phyloP scores from a whole-genome alignment of 2,888 invertebrate genomes.

The Campoletis raptor region DNA sequence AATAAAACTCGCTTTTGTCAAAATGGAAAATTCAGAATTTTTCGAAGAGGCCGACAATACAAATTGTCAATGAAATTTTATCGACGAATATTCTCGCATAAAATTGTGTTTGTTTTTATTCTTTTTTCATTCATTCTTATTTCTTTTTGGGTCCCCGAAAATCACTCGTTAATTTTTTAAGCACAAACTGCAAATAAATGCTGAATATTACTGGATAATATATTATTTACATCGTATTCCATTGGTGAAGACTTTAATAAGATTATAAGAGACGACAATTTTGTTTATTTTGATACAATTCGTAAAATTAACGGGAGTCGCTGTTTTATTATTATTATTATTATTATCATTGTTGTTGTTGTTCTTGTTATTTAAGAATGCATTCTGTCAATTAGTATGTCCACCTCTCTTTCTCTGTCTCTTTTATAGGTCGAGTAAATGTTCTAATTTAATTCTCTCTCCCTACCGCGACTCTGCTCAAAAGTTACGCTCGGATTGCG shows the following conservation, averaged over 20 bases:
- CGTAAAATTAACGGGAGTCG: not conserved
- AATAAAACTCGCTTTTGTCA: not conserved
- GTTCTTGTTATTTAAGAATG: not conserved
- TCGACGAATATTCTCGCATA: not conserved
- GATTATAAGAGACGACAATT: not conserved
- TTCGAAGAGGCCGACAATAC: not conserved
- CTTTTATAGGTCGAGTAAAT: constrained; percentile 38
- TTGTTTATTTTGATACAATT: not conserved
- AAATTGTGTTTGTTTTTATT: not conserved
- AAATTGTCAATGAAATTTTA: not conserved
- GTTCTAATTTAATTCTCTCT: constrained; percentile 60
- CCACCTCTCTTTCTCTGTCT: constrained; percentile 2
- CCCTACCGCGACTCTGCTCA: not conserved
- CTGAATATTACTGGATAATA: too few relatives aligned
- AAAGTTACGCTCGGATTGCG: not conserved
- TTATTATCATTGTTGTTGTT: too few relatives aligned
- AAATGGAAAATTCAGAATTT: not conserved
- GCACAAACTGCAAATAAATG: not conserved
- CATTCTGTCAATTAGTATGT: constrained; percentile 46
- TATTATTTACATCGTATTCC: not conserved
- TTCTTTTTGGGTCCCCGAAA: not conserved
- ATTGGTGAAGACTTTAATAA: not conserved
- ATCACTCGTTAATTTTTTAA: not conserved
- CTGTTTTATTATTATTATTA: not conserved
- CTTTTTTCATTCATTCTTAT: not conserved